These are phyloP conservation scores for Brachionus rotundiformis DNA, from an alignment of 1,140 invertebrate species.

Conservation along the genomic window DNA sequence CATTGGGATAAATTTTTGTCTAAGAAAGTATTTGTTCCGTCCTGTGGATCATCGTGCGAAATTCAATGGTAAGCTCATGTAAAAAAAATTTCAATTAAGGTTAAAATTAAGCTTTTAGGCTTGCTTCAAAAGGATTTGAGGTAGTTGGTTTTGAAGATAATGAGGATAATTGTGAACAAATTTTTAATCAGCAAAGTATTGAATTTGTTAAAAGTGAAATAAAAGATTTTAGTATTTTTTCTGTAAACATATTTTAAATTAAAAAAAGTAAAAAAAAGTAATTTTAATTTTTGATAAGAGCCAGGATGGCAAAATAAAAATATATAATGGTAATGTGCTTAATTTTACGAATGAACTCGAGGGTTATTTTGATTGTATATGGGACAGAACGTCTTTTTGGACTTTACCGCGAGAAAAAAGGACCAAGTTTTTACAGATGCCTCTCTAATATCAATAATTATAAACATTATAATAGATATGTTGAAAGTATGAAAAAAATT, in stretches of 20 bases:
- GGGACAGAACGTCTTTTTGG: background rate
- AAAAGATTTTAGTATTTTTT: background rate
- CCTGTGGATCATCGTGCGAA: background rate
- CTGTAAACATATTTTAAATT: background rate
- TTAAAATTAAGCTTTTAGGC: background rate
- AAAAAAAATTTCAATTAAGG: too few species aligned
- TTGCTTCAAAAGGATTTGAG: background rate
- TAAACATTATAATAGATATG: background rate
- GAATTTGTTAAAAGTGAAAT: background rate
- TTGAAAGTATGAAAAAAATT: background rate
- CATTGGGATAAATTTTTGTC: background rate
- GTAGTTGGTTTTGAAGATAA: background rate
- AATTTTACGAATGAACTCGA: background rate
- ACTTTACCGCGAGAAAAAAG: background rate
- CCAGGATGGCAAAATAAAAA: background rate
- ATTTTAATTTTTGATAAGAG: background rate
- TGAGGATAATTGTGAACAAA: background rate
- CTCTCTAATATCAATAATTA: background rate
- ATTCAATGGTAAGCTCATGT: background rate
- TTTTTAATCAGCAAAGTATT: background rate
- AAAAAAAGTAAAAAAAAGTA: too few species aligned
- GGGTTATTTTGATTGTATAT: background rate
- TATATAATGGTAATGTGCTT: background rate
- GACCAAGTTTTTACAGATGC: background rate
- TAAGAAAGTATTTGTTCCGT: background rate